Base-by-base conservation (phyloP, 2,797 vertebrate species). In the Emys orbicularis region DNA sequence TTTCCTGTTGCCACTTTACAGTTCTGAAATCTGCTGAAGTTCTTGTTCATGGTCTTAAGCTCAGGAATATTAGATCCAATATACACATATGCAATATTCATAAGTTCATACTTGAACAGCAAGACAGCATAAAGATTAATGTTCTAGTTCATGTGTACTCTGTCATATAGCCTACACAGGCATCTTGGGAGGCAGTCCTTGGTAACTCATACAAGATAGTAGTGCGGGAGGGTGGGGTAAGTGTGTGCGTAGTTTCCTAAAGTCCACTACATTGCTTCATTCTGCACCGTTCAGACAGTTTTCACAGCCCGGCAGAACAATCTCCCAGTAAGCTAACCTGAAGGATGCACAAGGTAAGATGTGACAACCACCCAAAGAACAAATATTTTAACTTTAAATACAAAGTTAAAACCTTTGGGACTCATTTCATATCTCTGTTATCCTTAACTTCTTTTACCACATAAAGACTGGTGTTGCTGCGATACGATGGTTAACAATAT, bases 391-490 rank as follows among this genome's bases (percentile, higher is more conserved):
- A 44, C 31, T 87, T 92, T 59, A 44, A 93, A 90, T 74, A 83
- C 15, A 65, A 25, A 52, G 7, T 49, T 88, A 88, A 90, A 96
- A 82, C 83, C 84, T 16, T 9, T 15, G 79, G 13, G 44, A 82
- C 91, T 92, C 90, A 3, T 90, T 7, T 88, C 41, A 7, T 84
- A 82, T 90, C 49, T 93, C 87, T 87, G 95, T 93, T 49, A 92
- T 94, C 86, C 90, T 94, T 93, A 79, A 87, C 94, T 92, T 95
- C 89, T 87, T 88, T 90, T 56, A 19, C 59, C 86, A 18, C 1
- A 3, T 86, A 77, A 87, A 6, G 2, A 91, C 47, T 76, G 23
- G 6, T 53, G 31, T 52, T 90, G 81, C 41, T 93, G 83, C n/a
- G 65, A 34, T 74, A 59, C 52, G 82, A 44, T 18, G 27, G 44